Evolutionary conservation across 1,140 invertebrate genomes (phyloP), one percentile per base, ranked within the genome.

Genomic region (Eufriesea mexicana): DNA sequence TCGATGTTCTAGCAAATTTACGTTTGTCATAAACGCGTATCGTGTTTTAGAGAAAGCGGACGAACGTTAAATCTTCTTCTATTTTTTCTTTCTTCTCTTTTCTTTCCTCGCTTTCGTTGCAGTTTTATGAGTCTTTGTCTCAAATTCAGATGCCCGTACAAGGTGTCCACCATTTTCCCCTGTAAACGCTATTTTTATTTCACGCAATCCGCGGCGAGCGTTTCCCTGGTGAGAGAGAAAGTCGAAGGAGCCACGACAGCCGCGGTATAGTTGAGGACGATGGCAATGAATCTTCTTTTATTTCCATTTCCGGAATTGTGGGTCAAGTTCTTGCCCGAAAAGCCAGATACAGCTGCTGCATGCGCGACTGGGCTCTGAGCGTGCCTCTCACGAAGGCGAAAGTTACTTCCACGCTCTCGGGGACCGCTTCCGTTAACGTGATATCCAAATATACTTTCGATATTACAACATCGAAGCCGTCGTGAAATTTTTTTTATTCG

Each of bases 311-410:
- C 82, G 80, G 66, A 79, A 79, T 91, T 92, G 74, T 90, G 78
- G 91, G 91, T 92, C 91, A 92, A 91, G 89, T 90, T 92, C 90
- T 90, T 86, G 79, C 42, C 71, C 89, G 77, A 90, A 92, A 91
- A 91, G 45, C 1, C 14, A 67, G 66, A 23, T 49, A 28, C 59
- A 47, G 68, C 28, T 55, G 73, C n/a, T 61, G 67, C 49, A 59
- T 25, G 23, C 14, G 49, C 51, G 35, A 10, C n/a, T 18, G 7
- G 12, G 20, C 55, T 57, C 74, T 51, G 35, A 77, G 70, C 73
- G 45, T 74, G 64, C 76, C 62, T 68, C 70, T 80, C 45, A 54
- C 71, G 85, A 89, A 85, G 83, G 81, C 84, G 89, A 89, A 85
- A 90, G 86, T 86, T 57, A 54, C 67, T 61, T 77, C 59, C 72